Evolutionary conservation across 2,888 invertebrate species (phyloP).

Genomic region (Dasysyrphus albostriatus): DNA sequence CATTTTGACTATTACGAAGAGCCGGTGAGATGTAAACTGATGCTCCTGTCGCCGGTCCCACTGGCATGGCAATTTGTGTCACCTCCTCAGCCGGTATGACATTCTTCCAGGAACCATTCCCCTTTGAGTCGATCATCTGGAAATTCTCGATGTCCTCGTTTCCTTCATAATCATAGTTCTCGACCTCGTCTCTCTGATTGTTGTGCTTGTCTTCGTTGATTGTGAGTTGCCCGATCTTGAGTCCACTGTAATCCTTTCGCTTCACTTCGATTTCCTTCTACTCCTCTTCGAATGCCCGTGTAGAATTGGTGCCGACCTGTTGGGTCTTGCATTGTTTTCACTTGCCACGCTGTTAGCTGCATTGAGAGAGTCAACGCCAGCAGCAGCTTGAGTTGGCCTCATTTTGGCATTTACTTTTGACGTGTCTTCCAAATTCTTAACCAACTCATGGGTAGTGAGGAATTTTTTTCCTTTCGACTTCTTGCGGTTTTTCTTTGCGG

Average conservation of each 20-base stretch:
- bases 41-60: not conserved
- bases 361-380: constrained; percentile 25
- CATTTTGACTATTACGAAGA: constrained; percentile 77
- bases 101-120: constrained; percentile 84
- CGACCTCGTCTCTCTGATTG: constrained; percentile 78
- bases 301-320: constrained; percentile 81
- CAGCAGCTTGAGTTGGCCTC: constrained; percentile 61
- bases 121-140: constrained; percentile 74
- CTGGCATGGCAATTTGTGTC: constrained; percentile 80
- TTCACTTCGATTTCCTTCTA: constrained; percentile 90
- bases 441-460: constrained; percentile 93
- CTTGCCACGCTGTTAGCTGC: constrained; percentile 73
- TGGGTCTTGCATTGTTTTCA: constrained; percentile 76
- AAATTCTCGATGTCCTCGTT: constrained; percentile 80
- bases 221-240: constrained; percentile 88
- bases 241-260: constrained; percentile 88
- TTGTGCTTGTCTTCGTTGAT: constrained; percentile 82
- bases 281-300: constrained; percentile 85
- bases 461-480: constrained; percentile 95
- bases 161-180: constrained; percentile 83
- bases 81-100: constrained; percentile 82
- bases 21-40: constrained; percentile 81
- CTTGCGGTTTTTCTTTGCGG: constrained; percentile 98
- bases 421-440: constrained; percentile 91
- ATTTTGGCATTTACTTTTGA: constrained; percentile 78